Percentiles rank a stretch among this genome's conserved stretches.
Evolutionary conservation across 2,113 vertebrate genomes (phyloP).

Genomic region (Diadophis punctatus): DNA sequence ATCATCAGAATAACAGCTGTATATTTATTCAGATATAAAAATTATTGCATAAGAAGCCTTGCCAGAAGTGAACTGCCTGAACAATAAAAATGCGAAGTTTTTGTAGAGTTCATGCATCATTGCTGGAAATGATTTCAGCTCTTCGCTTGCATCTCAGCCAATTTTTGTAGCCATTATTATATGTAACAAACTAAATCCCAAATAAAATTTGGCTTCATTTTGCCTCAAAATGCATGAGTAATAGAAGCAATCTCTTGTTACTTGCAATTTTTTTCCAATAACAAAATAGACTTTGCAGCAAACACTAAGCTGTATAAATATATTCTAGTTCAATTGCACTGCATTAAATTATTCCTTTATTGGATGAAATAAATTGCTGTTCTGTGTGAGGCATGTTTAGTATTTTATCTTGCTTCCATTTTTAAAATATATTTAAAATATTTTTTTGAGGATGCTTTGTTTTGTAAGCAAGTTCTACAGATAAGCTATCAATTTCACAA

Average conservation of each 20-base stretch:
- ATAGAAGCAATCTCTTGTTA: not conserved
- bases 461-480: not conserved
- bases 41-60: not conserved
- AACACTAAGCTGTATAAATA: not conserved
- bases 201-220: not conserved
- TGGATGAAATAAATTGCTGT: not conserved
- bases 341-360: not conserved
- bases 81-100: not conserved
- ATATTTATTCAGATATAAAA: not conserved
- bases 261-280: not conserved
- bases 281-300: not conserved
- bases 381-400: not conserved
- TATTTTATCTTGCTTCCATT: not conserved
- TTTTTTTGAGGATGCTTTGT: not conserved
- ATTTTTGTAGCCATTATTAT: not conserved
- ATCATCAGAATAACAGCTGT: not conserved
- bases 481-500: constrained; percentile 3
- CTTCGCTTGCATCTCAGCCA: not conserved
- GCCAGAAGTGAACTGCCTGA: constrained; percentile 10
- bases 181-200: not conserved
- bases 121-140: not conserved
- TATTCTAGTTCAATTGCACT: not conserved
- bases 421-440: not conserved
- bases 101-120: not conserved
- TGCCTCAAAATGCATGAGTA: not conserved